Evolutionary conservation across 1,140 invertebrate species (phyloP), one percentile per base, ranked within the genome.

Genomic region (Hyphantria cunea): DNA sequence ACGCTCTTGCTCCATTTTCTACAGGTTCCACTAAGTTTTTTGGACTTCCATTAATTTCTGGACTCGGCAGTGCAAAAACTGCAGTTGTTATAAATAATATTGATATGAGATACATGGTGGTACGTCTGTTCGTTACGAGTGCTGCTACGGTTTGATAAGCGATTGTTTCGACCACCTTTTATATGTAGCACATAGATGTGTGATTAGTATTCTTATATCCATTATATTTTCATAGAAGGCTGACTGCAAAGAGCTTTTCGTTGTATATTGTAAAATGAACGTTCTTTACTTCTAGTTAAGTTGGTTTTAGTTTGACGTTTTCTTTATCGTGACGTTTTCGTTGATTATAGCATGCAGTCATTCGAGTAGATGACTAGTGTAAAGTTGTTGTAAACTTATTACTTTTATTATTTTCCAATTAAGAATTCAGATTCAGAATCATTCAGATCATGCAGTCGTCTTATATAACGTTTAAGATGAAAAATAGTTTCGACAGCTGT

Each of bases 181-280:
- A 86, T 90, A 89, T 86, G 76, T 82, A 80, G 79, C 75, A 82
- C 80, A 81, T 84, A 80, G 80, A 76, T 74, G 70, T 72, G 80
- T 82, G 72, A 84, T 84, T 84, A 82, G 73, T 77, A 84, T 70
- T 74, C 74, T 69, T 68, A 73, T 71, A 71, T 76, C 84, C 72
- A 89, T 87, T 87, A 89, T 84, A 86, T 89, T 89, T 89, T 90
- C 86, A 90, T 89, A 90, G 78, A 79, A 90, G 76, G 74, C 74
- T 87, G 86, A 76, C 78, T 82, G 79, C 80, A 82, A 84, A 82
- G 84, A 80, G 78, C 74, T 53, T 50, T 33, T 4, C 62, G 17
- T 55, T 39, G 13, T 14, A 9, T 47, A 53, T 50, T 51, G 42
- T 41, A 63, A 68, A 65, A 50, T 70, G 44, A 9, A 52, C 55